Base-by-base conservation (phyloP, 2,797 vertebrate genomes). In the Cetoscarus ocellatus region DNA sequence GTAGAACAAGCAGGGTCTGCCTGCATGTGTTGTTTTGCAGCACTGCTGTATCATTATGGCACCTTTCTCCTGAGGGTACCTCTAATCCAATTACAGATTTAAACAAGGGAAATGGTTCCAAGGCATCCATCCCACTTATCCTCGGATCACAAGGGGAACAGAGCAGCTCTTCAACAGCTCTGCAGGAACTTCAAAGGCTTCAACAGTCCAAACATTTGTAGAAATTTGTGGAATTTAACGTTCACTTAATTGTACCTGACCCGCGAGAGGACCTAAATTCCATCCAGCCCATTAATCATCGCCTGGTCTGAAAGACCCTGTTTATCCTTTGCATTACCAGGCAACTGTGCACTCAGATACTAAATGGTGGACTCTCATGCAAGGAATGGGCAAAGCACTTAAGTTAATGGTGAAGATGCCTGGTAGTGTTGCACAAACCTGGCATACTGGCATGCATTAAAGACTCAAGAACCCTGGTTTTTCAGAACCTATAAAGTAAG, bases 41-140 rank as follows among this genome's bases (percentile, higher is more conserved):
- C 61, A 51, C 43, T 56, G 65, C 66, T 76, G 67, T 73, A 82
- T 88, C 70, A 86, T 86, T 73, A 84, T 80, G 75, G 81, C 82
- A 85, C 81, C 80, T 84, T 88, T 87, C 82, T 77, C 83, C 70
- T 64, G 69, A 87, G 84, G 86, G 88, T 77, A 87, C 82, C 57
- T 79, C 79, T 91, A 88, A 91, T 88, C 87, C 76, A 88, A 84
- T 90, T 86, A 84, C 68, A 79, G 77, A 86, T 87, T 91, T 84
- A 84, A 90, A 89, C 83, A 79, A 79, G 73, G 78, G 56, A 84
- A 86, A 83, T 85, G 78, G 71, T 86, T 91, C 80, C 82, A 73
- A 78, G 70, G 75, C 77, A 87, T 88, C 80, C 70, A 80, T 89
- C 72, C 80, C 61, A 84, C 76, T 90, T 84, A 83, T 83, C 82